Evolutionary conservation across 35 echinoderm and acorn worm species (phyloP).

Genomic region (Apostichopus parvimensis): DNA sequence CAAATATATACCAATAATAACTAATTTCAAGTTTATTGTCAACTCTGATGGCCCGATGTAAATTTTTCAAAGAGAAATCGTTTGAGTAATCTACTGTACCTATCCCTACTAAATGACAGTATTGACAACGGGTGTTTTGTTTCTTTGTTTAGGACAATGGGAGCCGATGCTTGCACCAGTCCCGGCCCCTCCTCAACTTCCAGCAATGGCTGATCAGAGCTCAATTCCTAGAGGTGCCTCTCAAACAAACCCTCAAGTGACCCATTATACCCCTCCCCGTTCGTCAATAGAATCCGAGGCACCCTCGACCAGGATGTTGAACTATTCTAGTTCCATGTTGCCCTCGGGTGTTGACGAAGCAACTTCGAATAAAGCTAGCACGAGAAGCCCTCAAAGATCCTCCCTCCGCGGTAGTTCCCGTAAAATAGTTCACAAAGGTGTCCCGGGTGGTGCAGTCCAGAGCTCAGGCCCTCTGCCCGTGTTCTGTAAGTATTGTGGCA

Average conservation of each 20-base stretch:
- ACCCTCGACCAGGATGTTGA: background rate
- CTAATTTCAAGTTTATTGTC: too few relatives aligned
- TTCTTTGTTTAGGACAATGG: constrained; percentile 14
- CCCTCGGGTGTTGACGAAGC: too few relatives aligned
- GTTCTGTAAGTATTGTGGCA: constrained; percentile 1
- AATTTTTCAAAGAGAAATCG: too few relatives aligned
- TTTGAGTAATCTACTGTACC: too few relatives aligned
- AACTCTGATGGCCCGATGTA: too few relatives aligned
- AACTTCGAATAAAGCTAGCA: background rate
- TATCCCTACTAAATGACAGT: too few relatives aligned
- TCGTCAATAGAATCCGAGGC: background rate
- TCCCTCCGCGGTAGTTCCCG: background rate
- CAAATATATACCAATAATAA: too few relatives aligned
- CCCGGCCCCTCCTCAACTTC: background rate
- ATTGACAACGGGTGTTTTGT: constrained; percentile 1
- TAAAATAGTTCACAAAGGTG: background rate
- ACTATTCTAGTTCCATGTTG: background rate
- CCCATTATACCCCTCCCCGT: background rate
- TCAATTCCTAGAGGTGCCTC: background rate
- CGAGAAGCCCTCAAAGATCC: background rate
- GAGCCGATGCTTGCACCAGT: background rate
- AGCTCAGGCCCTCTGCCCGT: background rate
- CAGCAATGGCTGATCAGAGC: background rate
- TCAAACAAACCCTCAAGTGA: background rate
- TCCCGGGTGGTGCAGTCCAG: background rate